Evolutionary conservation across 2,888 invertebrate species (phyloP), one percentile per base, ranked within the genome.

Genomic region (Plagiodera versicolora): DNA sequence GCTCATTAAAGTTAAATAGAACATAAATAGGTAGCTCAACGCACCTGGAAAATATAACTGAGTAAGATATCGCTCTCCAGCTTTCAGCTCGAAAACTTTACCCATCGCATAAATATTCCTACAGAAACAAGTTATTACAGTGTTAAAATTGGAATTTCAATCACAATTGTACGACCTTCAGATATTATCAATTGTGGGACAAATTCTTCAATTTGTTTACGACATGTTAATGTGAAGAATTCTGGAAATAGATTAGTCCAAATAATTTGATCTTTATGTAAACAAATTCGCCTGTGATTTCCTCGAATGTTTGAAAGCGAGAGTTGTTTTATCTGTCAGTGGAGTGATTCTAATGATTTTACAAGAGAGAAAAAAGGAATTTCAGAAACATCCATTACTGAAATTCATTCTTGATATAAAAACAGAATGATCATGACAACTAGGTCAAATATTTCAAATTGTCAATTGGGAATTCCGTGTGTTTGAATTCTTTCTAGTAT

Each of bases 11-110:
- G 53, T 53, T 44, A 24, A 53, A 53, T 53, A 16, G n/a, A 44
- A 53, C 53, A 53, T 44, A 53, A 39, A 53, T 44, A 18, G 24
- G 18, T 53, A 24, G 44, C 24, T 24, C 39, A 46, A 53, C 35
- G 44, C 53, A 53, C 53, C 39, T 53, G 53, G 53, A 53, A 45
- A 53, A 44, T 53, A 53, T 53, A 53, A 53, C 44, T 39, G 14
- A 39, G 14, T 14, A 39, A 39, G 39, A 39, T 39, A 39, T 39
- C 14, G 39, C 39, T 39, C 6, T n/a, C n/a, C 39, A 39, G 11
- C 39, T 39, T 39, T 39, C 39, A 14, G 39, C 39, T 39, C 2
- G 11, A 2, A 39, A 39, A 11, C 11, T 39, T 39, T 39, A 24
- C n/a, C 39, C 39, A 14, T 39, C 39, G 11, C 1, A 14, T 14